Percentiles rank a stretch among this genome's conserved stretches.
phyloP scores from a whole-genome alignment of 2,797 vertebrate genomes.

The Tangara arthus region DNA sequence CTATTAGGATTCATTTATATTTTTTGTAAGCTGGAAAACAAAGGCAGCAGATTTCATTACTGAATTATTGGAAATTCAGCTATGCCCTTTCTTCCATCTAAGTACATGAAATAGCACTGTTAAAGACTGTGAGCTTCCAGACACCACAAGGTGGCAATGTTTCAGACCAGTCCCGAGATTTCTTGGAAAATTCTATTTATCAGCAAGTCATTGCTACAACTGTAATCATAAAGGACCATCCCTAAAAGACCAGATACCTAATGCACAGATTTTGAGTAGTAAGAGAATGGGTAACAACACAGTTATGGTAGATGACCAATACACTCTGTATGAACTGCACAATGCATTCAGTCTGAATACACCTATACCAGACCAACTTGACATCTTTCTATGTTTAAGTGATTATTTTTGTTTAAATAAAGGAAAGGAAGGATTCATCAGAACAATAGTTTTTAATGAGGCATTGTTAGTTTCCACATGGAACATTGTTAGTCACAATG shows the following conservation, averaged over 20 bases:
- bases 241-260: neutral
- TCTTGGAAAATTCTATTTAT: neutral
- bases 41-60: neutral
- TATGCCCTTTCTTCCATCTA: neutral
- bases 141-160: constrained; percentile 42
- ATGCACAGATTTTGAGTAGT: neutral
- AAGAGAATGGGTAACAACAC: neutral
- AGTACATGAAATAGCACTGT: neutral
- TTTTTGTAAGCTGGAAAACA: neutral
- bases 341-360: neutral
- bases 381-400: neutral
- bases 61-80: neutral
- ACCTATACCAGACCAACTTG: neutral
- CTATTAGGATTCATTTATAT: neutral
- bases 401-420: neutral
- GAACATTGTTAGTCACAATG: neutral
- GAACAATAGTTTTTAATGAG: neutral
- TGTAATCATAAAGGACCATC: neutral
- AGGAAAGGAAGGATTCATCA: neutral
- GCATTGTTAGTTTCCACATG: neutral
- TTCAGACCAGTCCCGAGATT: neutral
- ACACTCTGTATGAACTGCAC: neutral
- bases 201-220: neutral
- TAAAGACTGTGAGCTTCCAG: neutral
- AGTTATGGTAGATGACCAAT: neutral